Percentiles rank a stretch among this genome's conserved stretches.
Evolutionary conservation across 2,888 invertebrate species (phyloP).

Genomic region (Cabera pusaria): DNA sequence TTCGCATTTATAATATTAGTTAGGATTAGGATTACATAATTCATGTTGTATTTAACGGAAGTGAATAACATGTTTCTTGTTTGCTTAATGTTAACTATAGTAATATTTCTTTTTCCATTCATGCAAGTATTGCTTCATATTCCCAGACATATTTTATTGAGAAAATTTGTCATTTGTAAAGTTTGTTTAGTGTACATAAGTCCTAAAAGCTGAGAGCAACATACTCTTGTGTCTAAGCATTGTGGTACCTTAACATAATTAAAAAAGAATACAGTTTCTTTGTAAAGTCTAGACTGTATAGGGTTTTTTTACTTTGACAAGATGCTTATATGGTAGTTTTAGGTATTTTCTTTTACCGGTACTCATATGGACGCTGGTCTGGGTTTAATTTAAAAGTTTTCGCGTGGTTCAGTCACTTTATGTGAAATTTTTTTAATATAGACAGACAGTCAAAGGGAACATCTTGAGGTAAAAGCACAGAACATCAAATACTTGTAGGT

Average conservation of each 20-base stretch:
- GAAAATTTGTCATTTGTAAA: conserved; percentile 47
- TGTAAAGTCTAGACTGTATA: background rate
- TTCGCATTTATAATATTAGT: no score
- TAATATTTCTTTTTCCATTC: no score
- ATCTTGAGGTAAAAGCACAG: no score
- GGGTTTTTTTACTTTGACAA: conserved; percentile 6
- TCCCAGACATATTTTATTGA: conserved; percentile 51
- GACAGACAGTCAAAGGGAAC: no score
- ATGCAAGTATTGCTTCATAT: no score
- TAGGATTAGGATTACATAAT: no score
- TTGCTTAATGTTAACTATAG: no score
- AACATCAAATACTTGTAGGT: no score
- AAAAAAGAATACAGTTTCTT: background rate
- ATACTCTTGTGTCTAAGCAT: conserved; percentile 22
- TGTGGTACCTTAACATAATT: conserved; percentile 8
- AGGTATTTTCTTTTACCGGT: conserved; percentile 22
- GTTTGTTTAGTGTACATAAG: conserved; percentile 49
- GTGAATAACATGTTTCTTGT: no score
- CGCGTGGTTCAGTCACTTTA: conserved; percentile 40
- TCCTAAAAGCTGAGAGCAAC: conserved; percentile 37
- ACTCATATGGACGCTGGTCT: conserved; percentile 44
- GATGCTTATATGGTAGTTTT: background rate
- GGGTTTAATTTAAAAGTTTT: conserved; percentile 65
- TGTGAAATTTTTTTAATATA: conserved; percentile 31
- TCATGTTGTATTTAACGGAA: no score